A percentile compares a stretch with the other conserved stretches of the same genome.
Conservation (phyloP, 1,140 invertebrate genomes). For the Galleria mellonella region DNA sequence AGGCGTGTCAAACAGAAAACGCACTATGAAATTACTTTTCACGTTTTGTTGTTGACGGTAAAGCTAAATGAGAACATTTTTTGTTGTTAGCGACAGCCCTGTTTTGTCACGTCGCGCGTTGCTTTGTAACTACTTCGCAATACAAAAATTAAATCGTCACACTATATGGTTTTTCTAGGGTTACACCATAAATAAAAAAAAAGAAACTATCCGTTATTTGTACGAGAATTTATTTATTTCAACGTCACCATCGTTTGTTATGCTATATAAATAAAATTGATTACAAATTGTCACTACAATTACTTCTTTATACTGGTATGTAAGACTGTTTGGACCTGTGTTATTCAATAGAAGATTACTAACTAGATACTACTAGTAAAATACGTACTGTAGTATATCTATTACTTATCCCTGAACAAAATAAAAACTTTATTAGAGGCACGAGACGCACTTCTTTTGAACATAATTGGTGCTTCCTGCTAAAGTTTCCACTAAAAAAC, state of each 20-base stretch:
- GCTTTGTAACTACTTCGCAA: constrained; percentile 22
- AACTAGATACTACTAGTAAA: no score
- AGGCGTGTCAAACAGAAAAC: constrained; percentile 63
- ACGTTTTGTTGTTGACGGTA: constrained; percentile 56
- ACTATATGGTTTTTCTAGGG: constrained; percentile 25
- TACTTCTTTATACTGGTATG: no score
- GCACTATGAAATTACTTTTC: constrained; percentile 68
- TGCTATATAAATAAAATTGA: not conserved
- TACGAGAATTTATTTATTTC: not conserved
- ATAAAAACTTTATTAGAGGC: no score
- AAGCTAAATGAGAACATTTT: constrained; percentile 63
- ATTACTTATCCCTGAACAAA: no score
- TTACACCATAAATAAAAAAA: constrained; percentile 1
- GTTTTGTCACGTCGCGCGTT: constrained; percentile 24
- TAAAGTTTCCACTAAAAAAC: constrained; percentile 2
- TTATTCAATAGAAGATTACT: no score
- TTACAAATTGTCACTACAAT: no score
- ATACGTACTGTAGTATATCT: no score
- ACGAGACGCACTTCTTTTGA: no score
- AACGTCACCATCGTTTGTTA: not conserved
- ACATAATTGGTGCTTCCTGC: no score
- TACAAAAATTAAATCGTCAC: constrained; percentile 34
- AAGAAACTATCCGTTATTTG: no score
- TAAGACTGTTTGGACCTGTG: no score
- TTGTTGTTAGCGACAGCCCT: constrained; percentile 40